Base-by-base conservation (phyloP, 1,140 invertebrate species). In the Planococcus citri region DNA sequence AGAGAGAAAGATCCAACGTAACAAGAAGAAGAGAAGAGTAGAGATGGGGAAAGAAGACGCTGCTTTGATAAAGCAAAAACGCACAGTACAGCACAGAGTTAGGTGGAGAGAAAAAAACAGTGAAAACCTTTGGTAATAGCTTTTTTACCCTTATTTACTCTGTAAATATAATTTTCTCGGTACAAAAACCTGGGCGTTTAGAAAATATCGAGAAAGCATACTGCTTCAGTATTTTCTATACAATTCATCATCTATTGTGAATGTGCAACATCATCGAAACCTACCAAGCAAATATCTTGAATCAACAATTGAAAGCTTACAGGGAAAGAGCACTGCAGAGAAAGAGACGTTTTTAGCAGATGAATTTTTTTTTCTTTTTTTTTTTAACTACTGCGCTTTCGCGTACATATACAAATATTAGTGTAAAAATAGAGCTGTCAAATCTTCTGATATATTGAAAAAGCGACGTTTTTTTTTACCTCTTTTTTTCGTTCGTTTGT, bases 231-330 rank as follows among this genome's bases (percentile, higher is more conserved):
- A 33, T 33, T 20, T 20, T 51, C 12, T 20, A 20, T 51, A 51
- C 41, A 51, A 51, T 51, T 51, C 41, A 51, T 51, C 41, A 51
- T 20, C 41, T n/a, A 51, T 51, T 51, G 41, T 51, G 41, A 51
- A 51, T 20, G 41, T 51, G 41, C 41, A 51, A 51, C 41, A 51
- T 51, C 41, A 51, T 51, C 41, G 41, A 51, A 51, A 51, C 41
- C 41, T 51, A 51, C 41, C 41, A 51, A 51, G 41, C 41, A 51
- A 51, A 51, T 51, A 51, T 51, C 12, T 51, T 51, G 41, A 17
- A 51, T 51, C 41, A 51, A 51, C 41, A 51, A 51, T 51, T 20
- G 41, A 51, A 51, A 2, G n/a, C 10, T 17, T 51, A 14, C 41
- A 20, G 6, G 33, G 14, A 37, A 37, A n/a, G n/a, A n/a, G n/a